Conservation (phyloP, 2,888 invertebrate genomes). For the Hemithea aestivaria region DNA sequence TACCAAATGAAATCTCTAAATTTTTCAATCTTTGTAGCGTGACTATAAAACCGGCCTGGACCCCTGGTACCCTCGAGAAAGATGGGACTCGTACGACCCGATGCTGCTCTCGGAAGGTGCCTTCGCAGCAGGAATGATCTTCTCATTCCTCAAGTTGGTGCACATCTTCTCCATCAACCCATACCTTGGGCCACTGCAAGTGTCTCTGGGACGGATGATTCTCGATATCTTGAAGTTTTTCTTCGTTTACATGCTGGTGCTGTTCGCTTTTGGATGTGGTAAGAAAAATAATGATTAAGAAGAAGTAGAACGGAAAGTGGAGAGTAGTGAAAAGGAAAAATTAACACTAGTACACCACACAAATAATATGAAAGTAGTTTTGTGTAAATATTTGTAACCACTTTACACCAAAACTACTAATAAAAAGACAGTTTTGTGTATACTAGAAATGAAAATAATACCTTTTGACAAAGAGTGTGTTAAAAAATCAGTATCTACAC, state of each 20-base stretch:
- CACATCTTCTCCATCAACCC: conserved; percentile 98
- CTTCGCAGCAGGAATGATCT: conserved; percentile 98
- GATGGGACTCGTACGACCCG: conserved; percentile 97
- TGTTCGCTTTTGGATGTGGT: conserved; percentile 98
- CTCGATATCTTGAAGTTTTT: conserved; percentile 97
- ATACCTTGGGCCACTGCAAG: conserved; percentile 95
- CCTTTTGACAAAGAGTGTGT: too few relatives aligned
- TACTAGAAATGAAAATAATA: too few relatives aligned
- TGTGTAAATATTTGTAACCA: too few relatives aligned
- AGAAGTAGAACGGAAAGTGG: too few relatives aligned
- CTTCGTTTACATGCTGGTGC: conserved; percentile 94
- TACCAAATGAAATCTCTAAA: too few relatives aligned
- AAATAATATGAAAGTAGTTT: too few relatives aligned
- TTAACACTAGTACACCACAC: too few relatives aligned
- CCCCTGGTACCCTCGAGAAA: conserved; percentile 92
- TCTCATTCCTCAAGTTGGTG: conserved; percentile 95
- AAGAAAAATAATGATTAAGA: conserved; percentile 42
- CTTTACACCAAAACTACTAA: too few relatives aligned
- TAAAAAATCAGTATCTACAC: too few relatives aligned
- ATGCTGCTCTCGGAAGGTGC: conserved; percentile 96
- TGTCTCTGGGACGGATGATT: conserved; percentile 95
- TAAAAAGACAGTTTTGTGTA: too few relatives aligned
- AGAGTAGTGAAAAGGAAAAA: too few relatives aligned
- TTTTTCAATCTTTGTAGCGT: conserved; percentile 65
- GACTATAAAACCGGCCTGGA: conserved; percentile 84